Evolutionary conservation across 2,888 invertebrate species (phyloP), one percentile per base, ranked within the genome.

Genomic region (Amphipyra tragopoginis): DNA sequence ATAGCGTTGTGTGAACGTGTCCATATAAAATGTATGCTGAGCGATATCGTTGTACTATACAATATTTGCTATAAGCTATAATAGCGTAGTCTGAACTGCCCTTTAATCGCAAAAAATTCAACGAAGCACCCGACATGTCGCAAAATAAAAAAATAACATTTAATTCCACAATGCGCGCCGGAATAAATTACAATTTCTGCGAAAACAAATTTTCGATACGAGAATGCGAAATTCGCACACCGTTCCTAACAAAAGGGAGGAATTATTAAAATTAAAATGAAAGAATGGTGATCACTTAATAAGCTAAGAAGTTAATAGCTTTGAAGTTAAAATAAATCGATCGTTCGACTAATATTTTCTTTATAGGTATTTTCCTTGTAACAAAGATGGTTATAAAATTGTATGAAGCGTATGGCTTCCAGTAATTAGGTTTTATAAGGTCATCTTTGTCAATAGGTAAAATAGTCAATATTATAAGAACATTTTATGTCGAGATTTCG

Each of bases 261-360:
- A 43, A 39, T 43, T 44, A 39, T 15, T 42, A 33, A 42, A 34
- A 36, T 36, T 1, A 45, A 34, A 5, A 14, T 39, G 10, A 44
- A 21, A 14, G 7, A 44, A 65, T 38, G 14, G 10, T 21, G 51
- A 58, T 49, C 40, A 40, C 40, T 60, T 69, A 56, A 53, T 57
- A 56, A 52, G 57, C 58, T 53, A 65, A 58, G 40, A 21, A 6
- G 26, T 13, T 34, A 42, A 52, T 11, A 49, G 14, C 48, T 64
- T 62, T 51, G 39, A 59, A 26, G 33, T 66, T 10, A 21, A 40
- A 65, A 54, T 26, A 48, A 39, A 47, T 50, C 34, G 6, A 57
- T 42, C 1, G 10, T 13, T 50, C 10, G n/a, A 8, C 13, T 9
- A 6, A 14, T 21, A 56, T 44, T 40, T 52, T 10, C 26, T 13